Percentiles rank a stretch among this genome's conserved stretches.
Conservation (phyloP, 1,140 invertebrate genomes). For the Atopsyche davidsoni region DNA sequence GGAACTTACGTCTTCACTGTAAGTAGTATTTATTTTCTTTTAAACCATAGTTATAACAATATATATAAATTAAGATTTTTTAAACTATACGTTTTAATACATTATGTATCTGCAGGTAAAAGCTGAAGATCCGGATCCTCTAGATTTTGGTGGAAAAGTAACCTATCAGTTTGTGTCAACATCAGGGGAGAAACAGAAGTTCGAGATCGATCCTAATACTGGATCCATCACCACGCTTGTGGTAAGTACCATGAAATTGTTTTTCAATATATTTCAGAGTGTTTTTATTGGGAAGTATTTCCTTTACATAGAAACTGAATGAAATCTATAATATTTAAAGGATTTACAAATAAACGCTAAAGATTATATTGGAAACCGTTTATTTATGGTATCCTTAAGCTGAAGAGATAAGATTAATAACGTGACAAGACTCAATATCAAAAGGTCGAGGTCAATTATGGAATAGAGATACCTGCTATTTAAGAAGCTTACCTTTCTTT, state of each 20-base stretch:
- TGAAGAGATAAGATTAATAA: too few species aligned
- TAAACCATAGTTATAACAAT: not conserved
- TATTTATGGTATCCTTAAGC: too few species aligned
- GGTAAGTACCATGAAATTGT: constrained; percentile 44
- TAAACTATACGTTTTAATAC: not conserved
- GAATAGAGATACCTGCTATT: too few species aligned
- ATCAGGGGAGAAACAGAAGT: constrained; percentile 67
- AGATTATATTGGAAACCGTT: too few species aligned
- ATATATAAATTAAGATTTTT: not conserved
- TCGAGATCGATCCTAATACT: constrained; percentile 67
- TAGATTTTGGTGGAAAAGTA: constrained; percentile 69
- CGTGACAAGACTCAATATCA: too few species aligned
- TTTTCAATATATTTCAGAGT: too few species aligned
- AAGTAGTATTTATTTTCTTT: constrained; percentile 28
- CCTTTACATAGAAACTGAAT: too few species aligned
- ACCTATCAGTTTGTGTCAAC: constrained; percentile 73
- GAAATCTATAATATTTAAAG: too few species aligned
- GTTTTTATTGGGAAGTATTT: too few species aligned
- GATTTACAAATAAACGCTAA: too few species aligned
- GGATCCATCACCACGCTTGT: constrained; percentile 70
- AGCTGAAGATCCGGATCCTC: constrained; percentile 53
- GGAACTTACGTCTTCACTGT: constrained; percentile 61
- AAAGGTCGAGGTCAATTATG: too few species aligned
- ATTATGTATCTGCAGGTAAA: constrained; percentile 36
- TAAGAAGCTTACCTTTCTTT: too few species aligned